A percentile compares a stretch with the other conserved stretches of the same genome.
Conservation (phyloP, 2,797 vertebrate species). For the Protonibea diacanthus region DNA sequence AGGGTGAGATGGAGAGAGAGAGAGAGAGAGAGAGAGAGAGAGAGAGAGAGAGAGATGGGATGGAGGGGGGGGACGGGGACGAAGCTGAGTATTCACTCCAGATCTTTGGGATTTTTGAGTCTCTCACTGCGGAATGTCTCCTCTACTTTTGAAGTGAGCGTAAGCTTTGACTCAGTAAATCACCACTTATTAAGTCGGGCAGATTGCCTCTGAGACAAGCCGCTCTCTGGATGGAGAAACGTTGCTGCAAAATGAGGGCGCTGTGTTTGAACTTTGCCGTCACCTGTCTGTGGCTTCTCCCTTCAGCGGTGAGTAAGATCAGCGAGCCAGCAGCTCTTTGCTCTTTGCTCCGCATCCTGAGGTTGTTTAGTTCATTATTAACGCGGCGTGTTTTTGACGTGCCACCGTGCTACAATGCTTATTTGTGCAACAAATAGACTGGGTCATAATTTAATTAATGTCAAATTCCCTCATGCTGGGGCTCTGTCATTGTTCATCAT, state of each 20-base stretch:
- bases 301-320: constrained; percentile 73
- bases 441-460: background rate
- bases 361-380: constrained; percentile 10
- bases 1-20: background rate
- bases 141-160: constrained; percentile 51
- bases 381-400: background rate
- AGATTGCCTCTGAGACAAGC: constrained; percentile 2
- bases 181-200: background rate
- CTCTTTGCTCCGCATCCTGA: constrained; percentile 15
- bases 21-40: constrained; percentile 8
- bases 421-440: background rate
- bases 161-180: constrained; percentile 49
- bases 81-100: constrained; percentile 52
- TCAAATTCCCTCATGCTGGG: background rate
- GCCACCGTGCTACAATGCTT: background rate
- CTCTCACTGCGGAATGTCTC: constrained; percentile 55
- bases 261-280: constrained; percentile 79
- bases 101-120: constrained; percentile 50
- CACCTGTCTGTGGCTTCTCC: constrained; percentile 78
- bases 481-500: constrained; percentile 6
- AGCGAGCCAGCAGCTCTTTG: background rate
- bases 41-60: background rate
- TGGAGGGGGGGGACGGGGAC: constrained; percentile 11
- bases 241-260: constrained; percentile 67
- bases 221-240: constrained; percentile 53